These are phyloP conservation scores for Hypomecis punctinalis DNA, from an alignment of 2,888 invertebrate genomes.

Conservation along the genomic window DNA sequence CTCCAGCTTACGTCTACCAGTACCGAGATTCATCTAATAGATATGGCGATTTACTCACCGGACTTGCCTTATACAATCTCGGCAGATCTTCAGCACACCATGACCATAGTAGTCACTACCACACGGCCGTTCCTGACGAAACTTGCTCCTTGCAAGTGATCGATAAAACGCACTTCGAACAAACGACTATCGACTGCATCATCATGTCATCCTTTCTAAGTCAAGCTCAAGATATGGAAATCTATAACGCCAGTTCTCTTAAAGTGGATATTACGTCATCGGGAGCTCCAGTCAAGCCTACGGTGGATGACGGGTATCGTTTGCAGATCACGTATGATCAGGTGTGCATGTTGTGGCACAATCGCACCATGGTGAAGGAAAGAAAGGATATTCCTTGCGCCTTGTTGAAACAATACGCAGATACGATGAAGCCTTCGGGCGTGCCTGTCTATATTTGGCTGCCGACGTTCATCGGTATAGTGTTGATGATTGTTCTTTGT, in stretches of 20 bases:
- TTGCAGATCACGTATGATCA: conserved; percentile 64
- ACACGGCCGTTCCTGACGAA: conserved; percentile 60
- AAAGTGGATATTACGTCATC: conserved; percentile 67
- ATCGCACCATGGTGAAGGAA: conserved; percentile 60
- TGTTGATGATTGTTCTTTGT: conserved; percentile 61
- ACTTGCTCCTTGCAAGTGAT: conserved; percentile 73
- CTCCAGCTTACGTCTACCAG: conserved; percentile 73
- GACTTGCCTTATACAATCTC: conserved; percentile 75
- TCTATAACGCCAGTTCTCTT: conserved; percentile 47
- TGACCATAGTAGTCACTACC: conserved; percentile 55
- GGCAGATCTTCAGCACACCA: conserved; percentile 63
- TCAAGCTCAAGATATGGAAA: conserved; percentile 45
- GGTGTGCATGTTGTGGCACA: conserved; percentile 75
- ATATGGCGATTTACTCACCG: conserved; percentile 69
- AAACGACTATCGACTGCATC: conserved; percentile 71
- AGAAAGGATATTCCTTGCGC: conserved; percentile 67
- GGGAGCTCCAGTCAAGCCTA: conserved; percentile 48
- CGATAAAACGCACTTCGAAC: conserved; percentile 64
- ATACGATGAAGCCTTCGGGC: conserved; percentile 68
- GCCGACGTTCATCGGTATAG: conserved; percentile 61
- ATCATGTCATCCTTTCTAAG: conserved; percentile 75
- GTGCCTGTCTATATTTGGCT: conserved; percentile 75
- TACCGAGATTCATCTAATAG: conserved; percentile 68
- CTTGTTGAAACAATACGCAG: conserved; percentile 69
- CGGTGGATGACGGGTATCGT: conserved; percentile 49